These are phyloP conservation scores for Tuta absoluta DNA, from an alignment of 2,888 invertebrate genomes.

Conservation along the genomic window DNA sequence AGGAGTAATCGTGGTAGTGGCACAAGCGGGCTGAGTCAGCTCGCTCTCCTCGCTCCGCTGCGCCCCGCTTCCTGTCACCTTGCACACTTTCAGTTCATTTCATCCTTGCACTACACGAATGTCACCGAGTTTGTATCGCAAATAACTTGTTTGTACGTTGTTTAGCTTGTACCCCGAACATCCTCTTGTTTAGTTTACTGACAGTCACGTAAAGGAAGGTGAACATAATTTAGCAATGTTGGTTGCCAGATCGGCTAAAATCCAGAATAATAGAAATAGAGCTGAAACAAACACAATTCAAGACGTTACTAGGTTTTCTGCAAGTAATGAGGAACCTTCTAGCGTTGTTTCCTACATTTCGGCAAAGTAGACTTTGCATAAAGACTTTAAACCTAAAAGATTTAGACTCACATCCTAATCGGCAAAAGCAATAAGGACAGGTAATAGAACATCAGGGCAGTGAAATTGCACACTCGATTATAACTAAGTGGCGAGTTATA, in stretches of 20 bases:
- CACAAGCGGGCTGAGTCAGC: slow-evolving; percentile 67
- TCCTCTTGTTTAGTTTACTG: background rate
- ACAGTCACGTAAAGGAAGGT: background rate
- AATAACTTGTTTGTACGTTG: slow-evolving; percentile 10
- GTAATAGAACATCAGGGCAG: slow-evolving; percentile 41
- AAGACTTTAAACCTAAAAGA: background rate
- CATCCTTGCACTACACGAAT: slow-evolving; percentile 68
- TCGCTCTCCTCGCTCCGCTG: slow-evolving; percentile 66
- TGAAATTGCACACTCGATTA: slow-evolving; percentile 70
- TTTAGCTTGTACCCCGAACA: background rate
- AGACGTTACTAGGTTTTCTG: background rate
- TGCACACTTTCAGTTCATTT: slow-evolving; percentile 74
- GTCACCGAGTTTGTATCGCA: slow-evolving; percentile 47
- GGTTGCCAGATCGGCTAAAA: too few species aligned
- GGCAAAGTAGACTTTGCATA: too few species aligned
- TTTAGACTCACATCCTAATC: background rate
- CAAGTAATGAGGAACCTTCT: too few species aligned
- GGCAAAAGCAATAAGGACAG: slow-evolving; percentile 1
- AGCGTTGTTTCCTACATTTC: too few species aligned
- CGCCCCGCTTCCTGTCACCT: slow-evolving; percentile 77
- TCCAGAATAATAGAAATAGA: background rate
- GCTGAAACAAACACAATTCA: background rate
- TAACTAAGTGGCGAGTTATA: slow-evolving; percentile 64
- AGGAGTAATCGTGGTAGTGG: slow-evolving; percentile 54
- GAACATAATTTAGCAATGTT: background rate